Evolutionary conservation across 2,888 invertebrate species (phyloP), one percentile per base, ranked within the genome.

Genomic region (Stenchaetothrips biformis): DNA sequence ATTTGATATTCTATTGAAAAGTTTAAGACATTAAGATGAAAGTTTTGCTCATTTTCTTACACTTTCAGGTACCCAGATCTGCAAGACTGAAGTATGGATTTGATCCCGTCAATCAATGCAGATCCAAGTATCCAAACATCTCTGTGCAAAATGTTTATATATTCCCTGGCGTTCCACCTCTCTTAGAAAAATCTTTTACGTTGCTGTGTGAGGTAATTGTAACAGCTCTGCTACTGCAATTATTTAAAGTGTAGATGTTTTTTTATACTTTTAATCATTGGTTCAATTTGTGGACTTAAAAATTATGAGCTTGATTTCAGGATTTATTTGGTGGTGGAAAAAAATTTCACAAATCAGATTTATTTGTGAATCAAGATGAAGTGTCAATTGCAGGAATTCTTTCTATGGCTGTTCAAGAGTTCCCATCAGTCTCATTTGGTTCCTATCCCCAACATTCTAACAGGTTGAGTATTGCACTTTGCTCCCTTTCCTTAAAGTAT

Each of bases 131-230:
- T 21, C 67, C 67, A 9, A 67, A 67, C 9, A 21, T 67, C 18
- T 67, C 67, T 67, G 67, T 67, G 4, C 18, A 67, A 21, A 67
- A 67, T 67, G 67, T 67, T n/a, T 67, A 67, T 9, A 67, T 67
- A n/a, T 67, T 67, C 21, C 67, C 67, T 21, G 67, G 67, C 7
- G 67, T 67, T 21, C 67, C 67, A 21, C 67, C 67, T 67, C 21
- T 67, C 9, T 9, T 67, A 67, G 67, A 67, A 21, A 67, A 21
- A 21, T 67, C 67, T 21, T 67, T 67, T 9, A 9, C 67, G 7
- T 21, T 67, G 25, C 67, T 67, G 18, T 67, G 67, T 67, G 67
- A 67, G 67, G 67, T 21, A 16, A 53, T 16, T 53, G 6, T 3
- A 9, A 53, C 2, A 3, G 2, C 6, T 37, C 37, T 37, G 37